Conservation (phyloP, 1,140 invertebrate species). For the Ctenoplectra terminalis region DNA sequence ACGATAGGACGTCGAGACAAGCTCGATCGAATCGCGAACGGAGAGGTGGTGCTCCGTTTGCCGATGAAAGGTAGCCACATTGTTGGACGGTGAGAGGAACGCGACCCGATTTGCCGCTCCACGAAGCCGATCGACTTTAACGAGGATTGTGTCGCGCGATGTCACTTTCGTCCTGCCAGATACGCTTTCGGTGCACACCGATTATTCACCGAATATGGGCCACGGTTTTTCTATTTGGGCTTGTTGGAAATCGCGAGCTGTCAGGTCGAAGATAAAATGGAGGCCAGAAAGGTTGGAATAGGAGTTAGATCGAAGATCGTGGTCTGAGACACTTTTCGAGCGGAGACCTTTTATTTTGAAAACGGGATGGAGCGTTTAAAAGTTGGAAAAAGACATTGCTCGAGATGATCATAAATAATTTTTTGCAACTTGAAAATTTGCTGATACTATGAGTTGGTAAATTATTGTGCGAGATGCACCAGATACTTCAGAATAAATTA, state of each 20-base stretch:
- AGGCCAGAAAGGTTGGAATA: background rate
- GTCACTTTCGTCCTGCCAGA: constrained; percentile 13
- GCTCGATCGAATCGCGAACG: background rate
- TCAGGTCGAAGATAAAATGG: background rate
- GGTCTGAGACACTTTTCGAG: no score
- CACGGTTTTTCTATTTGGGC: background rate
- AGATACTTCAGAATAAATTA: no score
- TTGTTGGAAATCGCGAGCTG: no score
- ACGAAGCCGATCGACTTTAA: constrained; percentile 20
- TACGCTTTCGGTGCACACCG: background rate
- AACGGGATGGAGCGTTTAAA: no score
- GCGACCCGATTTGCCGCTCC: constrained; percentile 33
- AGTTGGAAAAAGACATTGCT: no score
- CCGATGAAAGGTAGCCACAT: constrained; percentile 34
- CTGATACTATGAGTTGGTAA: no score
- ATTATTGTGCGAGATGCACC: no score
- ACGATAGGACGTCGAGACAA: constrained; percentile 1
- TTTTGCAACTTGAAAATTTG: no score
- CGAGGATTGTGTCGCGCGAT: constrained; percentile 28
- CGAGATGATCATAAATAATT: no score
- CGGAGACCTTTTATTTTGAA: no score
- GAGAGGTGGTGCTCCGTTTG: constrained; percentile 16
- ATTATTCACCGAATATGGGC: constrained; percentile 8
- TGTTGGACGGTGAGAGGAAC: constrained; percentile 39
- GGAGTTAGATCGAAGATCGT: no score